Conservation (phyloP, 92 coral and sea anemone genomes). For the Micromussa lordhowensis region DNA sequence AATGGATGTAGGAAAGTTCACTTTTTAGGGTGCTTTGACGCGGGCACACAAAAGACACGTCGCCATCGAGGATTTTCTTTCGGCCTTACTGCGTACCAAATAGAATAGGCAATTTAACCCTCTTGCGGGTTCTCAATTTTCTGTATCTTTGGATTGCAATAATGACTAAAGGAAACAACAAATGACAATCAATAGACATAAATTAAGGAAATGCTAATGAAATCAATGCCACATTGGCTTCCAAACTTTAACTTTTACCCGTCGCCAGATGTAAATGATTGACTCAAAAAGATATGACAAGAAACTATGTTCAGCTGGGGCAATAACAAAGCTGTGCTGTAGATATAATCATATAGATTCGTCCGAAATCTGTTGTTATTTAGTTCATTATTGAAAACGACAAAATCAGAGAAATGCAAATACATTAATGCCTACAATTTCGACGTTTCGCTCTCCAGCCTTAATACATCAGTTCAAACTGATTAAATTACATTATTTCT, state of each 20-base stretch:
- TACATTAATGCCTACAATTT: not conserved
- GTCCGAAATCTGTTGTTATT: not conserved
- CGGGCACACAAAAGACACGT: not conserved
- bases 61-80: not conserved
- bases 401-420: not conserved
- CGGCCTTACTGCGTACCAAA: not conserved
- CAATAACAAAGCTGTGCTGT: not conserved
- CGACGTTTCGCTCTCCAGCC: not conserved
- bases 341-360: not conserved
- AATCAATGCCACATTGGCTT: not conserved
- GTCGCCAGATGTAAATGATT: not conserved
- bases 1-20: not conserved
- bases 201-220: not conserved
- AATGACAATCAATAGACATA: constrained; percentile 2
- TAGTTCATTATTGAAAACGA: not conserved
- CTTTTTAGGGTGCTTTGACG: not conserved
- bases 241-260: not conserved
- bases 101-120: not conserved
- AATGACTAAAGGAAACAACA: constrained; percentile 22
- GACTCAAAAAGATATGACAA: not conserved
- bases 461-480: not conserved
- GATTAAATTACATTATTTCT: not conserved
- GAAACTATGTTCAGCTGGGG: not conserved
- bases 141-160: not conserved
- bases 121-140: not conserved